These are phyloP conservation scores for Erynnis tages DNA, from an alignment of 2,888 invertebrate genomes.

Conservation along the genomic window DNA sequence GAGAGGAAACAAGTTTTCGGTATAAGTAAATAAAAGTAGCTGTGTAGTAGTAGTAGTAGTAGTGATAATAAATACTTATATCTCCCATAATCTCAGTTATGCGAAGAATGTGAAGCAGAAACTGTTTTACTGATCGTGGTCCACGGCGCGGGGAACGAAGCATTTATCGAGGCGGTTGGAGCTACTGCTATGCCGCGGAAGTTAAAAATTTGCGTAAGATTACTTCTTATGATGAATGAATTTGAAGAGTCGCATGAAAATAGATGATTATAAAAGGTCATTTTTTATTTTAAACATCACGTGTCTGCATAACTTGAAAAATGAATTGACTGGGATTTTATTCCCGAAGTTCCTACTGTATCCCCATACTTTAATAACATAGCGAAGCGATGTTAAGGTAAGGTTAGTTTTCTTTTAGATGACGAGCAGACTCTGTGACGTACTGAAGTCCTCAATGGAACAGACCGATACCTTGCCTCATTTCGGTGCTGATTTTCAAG, in stretches of 20 bases:
- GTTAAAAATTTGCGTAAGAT: constrained; percentile 71
- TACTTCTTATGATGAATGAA: too few relatives aligned
- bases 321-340: too few relatives aligned
- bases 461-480: constrained; percentile 45
- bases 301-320: too few relatives aligned
- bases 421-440: constrained; percentile 43
- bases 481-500: constrained; percentile 51
- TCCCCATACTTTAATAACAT: too few relatives aligned
- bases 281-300: too few relatives aligned
- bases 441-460: constrained; percentile 46
- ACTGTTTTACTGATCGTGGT: constrained; percentile 78
- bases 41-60: too few relatives aligned
- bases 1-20: too few relatives aligned
- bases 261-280: too few relatives aligned
- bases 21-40: too few relatives aligned
- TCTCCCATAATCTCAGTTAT: constrained; percentile 45
- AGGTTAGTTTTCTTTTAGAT: constrained; percentile 45
- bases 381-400: too few relatives aligned
- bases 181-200: constrained; percentile 67
- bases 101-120: constrained; percentile 76
- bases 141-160: constrained; percentile 78
- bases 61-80: neutral
- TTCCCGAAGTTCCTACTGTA: too few relatives aligned
- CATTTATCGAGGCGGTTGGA: constrained; percentile 82
- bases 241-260: too few relatives aligned